Evolutionary conservation across 2,888 invertebrate genomes (phyloP), one percentile per base, ranked within the genome.

Genomic region (Agriopis leucophaearia): DNA sequence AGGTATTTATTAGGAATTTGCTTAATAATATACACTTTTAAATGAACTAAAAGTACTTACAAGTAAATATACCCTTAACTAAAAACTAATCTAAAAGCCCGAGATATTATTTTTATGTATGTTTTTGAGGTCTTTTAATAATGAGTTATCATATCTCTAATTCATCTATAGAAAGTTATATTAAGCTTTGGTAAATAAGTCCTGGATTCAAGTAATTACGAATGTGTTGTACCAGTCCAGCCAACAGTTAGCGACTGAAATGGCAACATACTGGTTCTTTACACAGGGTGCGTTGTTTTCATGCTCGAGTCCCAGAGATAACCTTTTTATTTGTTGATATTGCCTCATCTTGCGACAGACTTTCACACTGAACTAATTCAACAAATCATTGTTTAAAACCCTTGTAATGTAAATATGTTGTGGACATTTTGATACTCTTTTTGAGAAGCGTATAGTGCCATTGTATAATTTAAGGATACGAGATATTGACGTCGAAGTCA

Each of bases 231-330:
- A 9, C 47, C 48, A 18, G 16, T n/a, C 15, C 59, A 74, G 69
- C 73, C 70, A 74, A 72, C 70, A 74, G 69, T 63, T 70, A 63
- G 51, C 65, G 70, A 71, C 62, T 76, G 72, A 74, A 65, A 69
- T 66, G 66, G 63, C 68, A 68, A 72, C 72, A 66, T 74, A 73
- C 67, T 56, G 44, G 51, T 63, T 57, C 64, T 73, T 71, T 69
- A 65, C 69, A 70, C 55, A 54, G 64, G 64, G 68, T 66, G 54
- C 59, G 54, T 51, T 56, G 51, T 70, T 70, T 70, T 68, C 68
- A 68, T 66, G 62, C 55, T 59, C 45, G 64, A 63, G 62, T 71
- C 58, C 27, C 42, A 58, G 40, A 57, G 63, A 58, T 57, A 70
- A 70, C 70, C 64, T 72, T 66, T 72, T 74, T 77, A 50, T 55